A percentile compares a stretch with the other conserved stretches of the same genome.
Evolutionary conservation across 2,888 invertebrate species (phyloP).

Genomic region (Quadriops clusia): DNA sequence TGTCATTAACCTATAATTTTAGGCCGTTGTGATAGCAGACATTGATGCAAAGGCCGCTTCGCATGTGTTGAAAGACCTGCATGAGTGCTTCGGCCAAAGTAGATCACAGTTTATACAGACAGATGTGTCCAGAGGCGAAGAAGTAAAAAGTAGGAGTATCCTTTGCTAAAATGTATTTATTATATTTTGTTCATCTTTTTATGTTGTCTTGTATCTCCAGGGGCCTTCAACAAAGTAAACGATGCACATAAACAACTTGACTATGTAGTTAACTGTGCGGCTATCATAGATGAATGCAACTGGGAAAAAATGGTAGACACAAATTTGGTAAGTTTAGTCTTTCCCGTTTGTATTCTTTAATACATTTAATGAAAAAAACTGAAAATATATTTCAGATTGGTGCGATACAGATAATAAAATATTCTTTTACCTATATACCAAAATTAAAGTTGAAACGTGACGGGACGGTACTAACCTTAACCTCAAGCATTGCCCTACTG

Average conservation of each 20-base stretch:
- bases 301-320: constrained; percentile 7
- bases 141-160: constrained; percentile 11
- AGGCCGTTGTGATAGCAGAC: constrained; percentile 10
- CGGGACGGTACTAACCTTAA: too few relatives aligned
- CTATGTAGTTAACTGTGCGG: constrained; percentile 10
- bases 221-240: constrained; percentile 9
- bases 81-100: constrained; percentile 4
- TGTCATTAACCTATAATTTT: constrained; percentile 2
- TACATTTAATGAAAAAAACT: too few relatives aligned
- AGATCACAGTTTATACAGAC: constrained; percentile 7
- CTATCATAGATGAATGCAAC: constrained; percentile 6
- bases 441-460: too few relatives aligned
- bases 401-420: too few relatives aligned
- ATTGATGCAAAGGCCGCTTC: constrained; percentile 5
- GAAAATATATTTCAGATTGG: too few relatives aligned
- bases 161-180: neutral
- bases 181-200: neutral
- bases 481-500: too few relatives aligned
- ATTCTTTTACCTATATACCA: too few relatives aligned
- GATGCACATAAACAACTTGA: constrained; percentile 10
- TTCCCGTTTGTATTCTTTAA: too few relatives aligned
- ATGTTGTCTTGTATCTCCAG: constrained; percentile 9
- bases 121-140: constrained; percentile 4
- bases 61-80: constrained; percentile 3
- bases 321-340: constrained; percentile 12